These are phyloP conservation scores for Acrossocheilus wenchowensis DNA, from an alignment of 2,797 vertebrate genomes.

Conservation along the genomic window DNA sequence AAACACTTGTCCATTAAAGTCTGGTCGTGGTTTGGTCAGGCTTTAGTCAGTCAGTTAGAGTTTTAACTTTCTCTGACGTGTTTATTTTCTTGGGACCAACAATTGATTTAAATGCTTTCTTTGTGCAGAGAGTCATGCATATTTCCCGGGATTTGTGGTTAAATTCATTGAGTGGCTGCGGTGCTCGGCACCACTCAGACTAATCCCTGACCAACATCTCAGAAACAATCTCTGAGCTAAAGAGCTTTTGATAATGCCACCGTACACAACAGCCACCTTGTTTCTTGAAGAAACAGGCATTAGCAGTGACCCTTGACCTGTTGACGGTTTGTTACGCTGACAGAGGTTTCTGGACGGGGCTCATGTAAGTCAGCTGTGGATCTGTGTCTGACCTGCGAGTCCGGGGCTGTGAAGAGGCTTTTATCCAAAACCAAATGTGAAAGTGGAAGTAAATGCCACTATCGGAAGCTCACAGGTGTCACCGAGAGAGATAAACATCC, in stretches of 20 bases:
- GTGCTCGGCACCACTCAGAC: neutral
- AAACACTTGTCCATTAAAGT: neutral
- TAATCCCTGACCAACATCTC: conserved; percentile 18
- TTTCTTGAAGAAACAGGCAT: neutral
- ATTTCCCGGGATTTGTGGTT: conserved; percentile 18
- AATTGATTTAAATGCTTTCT: neutral
- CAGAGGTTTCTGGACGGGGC: conserved; percentile 87
- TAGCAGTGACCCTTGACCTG: conserved; percentile 37
- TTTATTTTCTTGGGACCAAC: neutral
- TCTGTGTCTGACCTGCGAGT: conserved; percentile 82
- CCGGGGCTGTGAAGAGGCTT: conserved; percentile 86
- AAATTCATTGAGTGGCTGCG: neutral
- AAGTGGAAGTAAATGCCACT: conserved; percentile 79
- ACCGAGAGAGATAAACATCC: conserved; percentile 84
- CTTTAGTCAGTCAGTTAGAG: neutral
- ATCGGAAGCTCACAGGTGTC: conserved; percentile 86
- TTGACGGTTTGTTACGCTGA: conserved; percentile 46
- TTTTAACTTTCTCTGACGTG: neutral
- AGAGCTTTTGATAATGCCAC: conserved; percentile 23
- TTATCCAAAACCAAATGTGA: conserved; percentile 84
- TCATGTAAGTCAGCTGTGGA: conserved; percentile 85
- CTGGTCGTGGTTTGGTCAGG: neutral
- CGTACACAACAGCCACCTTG: neutral
- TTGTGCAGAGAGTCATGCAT: neutral
- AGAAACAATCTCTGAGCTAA: neutral